Evolutionary conservation across 2,888 invertebrate genomes (phyloP).

Genomic region (Scrobipalpa costella): DNA sequence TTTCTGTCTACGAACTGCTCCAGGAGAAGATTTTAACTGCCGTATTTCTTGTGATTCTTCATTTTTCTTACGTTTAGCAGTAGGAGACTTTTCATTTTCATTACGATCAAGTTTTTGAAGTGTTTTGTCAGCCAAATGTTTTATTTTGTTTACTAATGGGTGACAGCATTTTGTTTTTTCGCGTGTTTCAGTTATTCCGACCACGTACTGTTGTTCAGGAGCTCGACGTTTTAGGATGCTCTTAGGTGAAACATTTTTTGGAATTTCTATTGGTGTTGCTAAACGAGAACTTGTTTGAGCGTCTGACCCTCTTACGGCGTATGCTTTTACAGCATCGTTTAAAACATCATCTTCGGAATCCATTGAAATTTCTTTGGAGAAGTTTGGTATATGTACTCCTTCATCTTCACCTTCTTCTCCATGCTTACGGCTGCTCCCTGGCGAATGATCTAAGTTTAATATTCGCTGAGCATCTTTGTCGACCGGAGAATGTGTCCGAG

Average conservation of each 20-base stretch:
- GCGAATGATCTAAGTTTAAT: constrained; percentile 73
- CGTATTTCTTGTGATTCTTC: constrained; percentile 82
- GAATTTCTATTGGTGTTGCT: constrained; percentile 57
- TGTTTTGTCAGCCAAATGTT: constrained; percentile 83
- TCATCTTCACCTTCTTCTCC: constrained; percentile 73
- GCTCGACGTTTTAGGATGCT: constrained; percentile 78
- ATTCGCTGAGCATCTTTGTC: constrained; percentile 66
- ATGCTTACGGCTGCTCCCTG: constrained; percentile 74
- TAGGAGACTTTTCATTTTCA: constrained; percentile 68
- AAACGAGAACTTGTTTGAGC: constrained; percentile 55
- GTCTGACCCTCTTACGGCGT: constrained; percentile 59
- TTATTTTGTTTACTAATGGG: constrained; percentile 83
- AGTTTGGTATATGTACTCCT: constrained; percentile 73
- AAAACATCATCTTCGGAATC: constrained; percentile 73
- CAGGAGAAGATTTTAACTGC: constrained; percentile 82
- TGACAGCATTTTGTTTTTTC: constrained; percentile 81
- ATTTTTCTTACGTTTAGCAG: constrained; percentile 72
- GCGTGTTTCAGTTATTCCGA: constrained; percentile 69
- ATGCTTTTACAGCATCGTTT: constrained; percentile 48
- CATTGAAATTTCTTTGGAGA: constrained; percentile 72
- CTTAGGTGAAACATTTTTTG: constrained; percentile 74
- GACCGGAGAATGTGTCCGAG: constrained; percentile 69
- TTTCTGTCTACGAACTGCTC: constrained; percentile 79
- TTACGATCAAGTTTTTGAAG: constrained; percentile 75
- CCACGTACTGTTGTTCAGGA: constrained; percentile 63